These are phyloP conservation scores for Geotrupes spiniger DNA, from an alignment of 2,888 invertebrate species.

Conservation along the genomic window DNA sequence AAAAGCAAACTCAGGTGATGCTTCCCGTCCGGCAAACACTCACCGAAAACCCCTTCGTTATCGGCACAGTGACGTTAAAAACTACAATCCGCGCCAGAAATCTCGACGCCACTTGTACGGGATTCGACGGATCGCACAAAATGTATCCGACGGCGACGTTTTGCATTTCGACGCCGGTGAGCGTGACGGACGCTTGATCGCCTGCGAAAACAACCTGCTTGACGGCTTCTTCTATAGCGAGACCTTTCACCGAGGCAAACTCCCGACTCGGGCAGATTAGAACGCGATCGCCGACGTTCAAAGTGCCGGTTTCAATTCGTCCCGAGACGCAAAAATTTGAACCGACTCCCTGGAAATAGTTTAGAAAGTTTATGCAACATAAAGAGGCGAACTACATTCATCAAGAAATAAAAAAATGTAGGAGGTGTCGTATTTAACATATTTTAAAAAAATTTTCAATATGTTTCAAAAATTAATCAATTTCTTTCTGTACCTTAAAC, in stretches of 20 bases:
- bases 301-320: conserved; percentile 85
- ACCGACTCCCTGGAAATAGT: conserved; percentile 62
- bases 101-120: conserved; percentile 75
- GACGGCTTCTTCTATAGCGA: conserved; percentile 68
- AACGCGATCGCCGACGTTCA: conserved; percentile 84
- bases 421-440: too few relatives aligned
- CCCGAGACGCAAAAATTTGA: conserved; percentile 91
- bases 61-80: conserved; percentile 89
- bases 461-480: background rate
- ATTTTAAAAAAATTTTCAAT: too few relatives aligned
- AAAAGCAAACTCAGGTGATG: too few relatives aligned
- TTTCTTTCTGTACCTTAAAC: conserved; percentile 68
- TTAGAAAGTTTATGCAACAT: too few relatives aligned
- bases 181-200: conserved; percentile 81
- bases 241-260: conserved; percentile 75
- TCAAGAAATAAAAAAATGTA: too few relatives aligned
- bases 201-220: conserved; percentile 85
- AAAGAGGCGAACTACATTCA: too few relatives aligned
- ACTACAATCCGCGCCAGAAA: conserved; percentile 91
- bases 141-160: conserved; percentile 85
- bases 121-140: conserved; percentile 76
- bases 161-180: conserved; percentile 80
- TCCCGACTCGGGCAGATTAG: conserved; percentile 84
- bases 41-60: conserved; percentile 86
- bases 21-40: conserved; percentile 28